A percentile compares a stretch with the other conserved stretches of the same genome.
These are phyloP conservation scores for Trichacis sp. DNA, from an alignment of 2,888 invertebrate species.

Conservation along the genomic window DNA sequence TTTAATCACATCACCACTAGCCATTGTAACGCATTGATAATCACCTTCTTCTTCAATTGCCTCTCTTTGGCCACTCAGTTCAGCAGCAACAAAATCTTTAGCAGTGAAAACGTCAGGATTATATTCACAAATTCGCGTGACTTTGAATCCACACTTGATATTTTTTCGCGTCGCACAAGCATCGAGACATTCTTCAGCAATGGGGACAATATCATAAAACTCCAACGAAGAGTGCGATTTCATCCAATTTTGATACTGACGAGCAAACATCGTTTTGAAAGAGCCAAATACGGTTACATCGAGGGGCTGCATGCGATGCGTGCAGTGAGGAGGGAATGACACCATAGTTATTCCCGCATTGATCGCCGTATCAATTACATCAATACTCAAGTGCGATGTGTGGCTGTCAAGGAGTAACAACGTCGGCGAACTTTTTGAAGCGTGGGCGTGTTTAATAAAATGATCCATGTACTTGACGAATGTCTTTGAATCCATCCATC, in stretches of 20 bases:
- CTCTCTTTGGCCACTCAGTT: constrained; percentile 7
- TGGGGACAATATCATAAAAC: constrained; percentile 13
- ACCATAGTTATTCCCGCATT: constrained; percentile 49
- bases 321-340: constrained; percentile 46
- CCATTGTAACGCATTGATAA: constrained; percentile 6
- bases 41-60: constrained; percentile 4
- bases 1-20: constrained; percentile 8
- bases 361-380: constrained; percentile 47
- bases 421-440: constrained; percentile 20
- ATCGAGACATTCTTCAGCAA: constrained; percentile 24
- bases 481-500: constrained; percentile 53
- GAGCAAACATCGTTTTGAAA: constrained; percentile 4
- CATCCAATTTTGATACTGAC: constrained; percentile 14
- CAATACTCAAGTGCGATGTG: constrained; percentile 26
- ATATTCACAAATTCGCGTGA: constrained; percentile 31
- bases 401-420: constrained; percentile 27
- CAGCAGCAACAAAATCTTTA: constrained; percentile 35
- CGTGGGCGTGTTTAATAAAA: constrained; percentile 23
- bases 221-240: constrained; percentile 9
- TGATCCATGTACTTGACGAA: constrained; percentile 41
- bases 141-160: constrained; percentile 29
- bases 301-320: constrained; percentile 35
- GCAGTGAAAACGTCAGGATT: constrained; percentile 32
- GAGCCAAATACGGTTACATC: constrained; percentile 8
- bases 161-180: constrained; percentile 28